Evolutionary conservation across 2,797 vertebrate species (phyloP), one percentile per base, ranked within the genome.

Genomic region (Labeo calbasu): DNA sequence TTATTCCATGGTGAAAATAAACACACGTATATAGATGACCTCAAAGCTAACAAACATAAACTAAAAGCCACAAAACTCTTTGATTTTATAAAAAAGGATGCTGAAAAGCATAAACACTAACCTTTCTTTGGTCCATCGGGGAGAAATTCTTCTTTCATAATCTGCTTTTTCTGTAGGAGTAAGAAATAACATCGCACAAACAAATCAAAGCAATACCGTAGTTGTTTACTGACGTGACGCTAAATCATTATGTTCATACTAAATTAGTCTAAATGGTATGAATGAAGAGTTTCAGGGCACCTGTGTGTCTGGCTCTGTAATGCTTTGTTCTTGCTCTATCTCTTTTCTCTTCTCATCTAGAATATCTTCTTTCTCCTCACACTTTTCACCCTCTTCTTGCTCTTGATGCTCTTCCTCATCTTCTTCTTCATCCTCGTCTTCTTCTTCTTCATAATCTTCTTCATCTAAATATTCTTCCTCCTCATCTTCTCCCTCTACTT

Each of bases 81-180:
- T 51, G 70, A 4, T 19, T 55, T 55, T 36, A 1, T n/a, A 65
- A 50, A 2, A 78, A 28, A 23, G 48, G 8, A 7, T 65, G 32
- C 17, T 78, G 3, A 23, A 66, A 51, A n/a, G 23, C 36, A 21
- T 50, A 48, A 51, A 65, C 9, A 65, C 19, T 81, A 43, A 92
- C 91, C 88, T 89, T 72, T 88, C 8, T 87, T 83, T 57, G 79
- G 89, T 28, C 76, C 89, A 4, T 88, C 89, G 12, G 91, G 73
- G 1, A 14, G 57, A 0, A 75, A 36, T 8, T 89, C 83, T 55
- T 90, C 91, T 73, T 88, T 71, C 78, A 82, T 80, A 48, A 88
- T 87, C 12, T 89, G 85, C 0, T 84, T 77, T 79, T 86, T 84
- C 91, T 93, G 86, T 6, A 84, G 71, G 77, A 13, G 85, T 73